Conservation (phyloP, 2,113 vertebrate species). For the Pipra filicauda region DNA sequence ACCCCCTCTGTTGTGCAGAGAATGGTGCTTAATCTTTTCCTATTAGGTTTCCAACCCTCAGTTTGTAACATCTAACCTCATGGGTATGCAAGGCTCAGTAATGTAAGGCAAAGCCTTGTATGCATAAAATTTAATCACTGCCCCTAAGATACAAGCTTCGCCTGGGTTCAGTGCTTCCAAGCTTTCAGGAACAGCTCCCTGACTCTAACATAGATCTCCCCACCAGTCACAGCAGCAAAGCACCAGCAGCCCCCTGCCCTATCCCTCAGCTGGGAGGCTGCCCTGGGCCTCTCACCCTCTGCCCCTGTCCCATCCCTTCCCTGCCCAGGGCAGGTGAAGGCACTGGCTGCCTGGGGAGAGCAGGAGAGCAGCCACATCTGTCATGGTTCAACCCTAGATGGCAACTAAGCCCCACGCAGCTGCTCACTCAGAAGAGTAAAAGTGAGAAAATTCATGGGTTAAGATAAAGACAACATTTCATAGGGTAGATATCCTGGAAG, state of each 20-base stretch:
- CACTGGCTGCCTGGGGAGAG: background rate
- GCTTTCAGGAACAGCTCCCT: accelerated
- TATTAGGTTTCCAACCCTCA: background rate
- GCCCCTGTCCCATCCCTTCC: background rate
- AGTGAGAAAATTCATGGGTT: background rate
- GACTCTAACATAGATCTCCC: background rate
- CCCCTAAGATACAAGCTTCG: background rate
- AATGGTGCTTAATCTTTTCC: background rate
- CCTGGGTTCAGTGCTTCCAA: background rate
- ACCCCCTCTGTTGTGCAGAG: background rate
- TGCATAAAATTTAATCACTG: background rate
- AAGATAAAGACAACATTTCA: background rate
- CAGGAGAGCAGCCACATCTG: background rate
- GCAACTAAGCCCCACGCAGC: background rate
- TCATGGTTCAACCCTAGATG: background rate
- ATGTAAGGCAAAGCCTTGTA: background rate
- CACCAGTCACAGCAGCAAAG: accelerated
- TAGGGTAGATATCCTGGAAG: background rate
- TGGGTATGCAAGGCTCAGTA: background rate
- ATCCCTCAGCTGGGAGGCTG: background rate
- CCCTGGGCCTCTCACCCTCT: background rate
- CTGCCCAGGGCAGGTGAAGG: background rate
- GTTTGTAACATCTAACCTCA: background rate
- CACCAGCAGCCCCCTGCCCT: background rate
- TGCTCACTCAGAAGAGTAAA: background rate